phyloP scores from a whole-genome alignment of 1,140 invertebrate species.

The Nautilus pompilius region DNA sequence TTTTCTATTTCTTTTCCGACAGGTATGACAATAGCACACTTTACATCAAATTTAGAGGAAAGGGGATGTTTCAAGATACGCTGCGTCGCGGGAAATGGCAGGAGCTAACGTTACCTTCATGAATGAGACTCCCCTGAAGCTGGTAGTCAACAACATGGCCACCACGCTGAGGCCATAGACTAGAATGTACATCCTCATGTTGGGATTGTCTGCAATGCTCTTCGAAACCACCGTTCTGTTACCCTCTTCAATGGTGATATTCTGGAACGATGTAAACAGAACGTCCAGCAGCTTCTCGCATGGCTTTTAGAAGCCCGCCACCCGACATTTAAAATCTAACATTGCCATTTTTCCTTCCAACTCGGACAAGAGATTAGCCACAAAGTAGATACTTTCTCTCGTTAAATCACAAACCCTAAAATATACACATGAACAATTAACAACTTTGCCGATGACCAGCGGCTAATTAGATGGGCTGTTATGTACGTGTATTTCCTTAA shows the following conservation, averaged over 20 bases:
- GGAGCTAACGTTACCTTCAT: slow-evolving; percentile 60
- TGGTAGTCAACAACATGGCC: slow-evolving; percentile 59
- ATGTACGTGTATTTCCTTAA: too few relatives aligned
- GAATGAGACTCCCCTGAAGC: slow-evolving; percentile 62
- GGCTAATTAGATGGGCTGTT: too few relatives aligned
- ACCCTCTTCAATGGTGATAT: slow-evolving; percentile 21
- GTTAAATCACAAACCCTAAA: too few relatives aligned
- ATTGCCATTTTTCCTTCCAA: too few relatives aligned
- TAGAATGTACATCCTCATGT: slow-evolving; percentile 57
- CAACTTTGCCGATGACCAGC: too few relatives aligned
- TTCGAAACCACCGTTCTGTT: slow-evolving; percentile 25
- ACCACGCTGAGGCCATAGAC: slow-evolving; percentile 60
- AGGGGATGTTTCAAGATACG: neutral
- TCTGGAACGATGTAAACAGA: slow-evolving; percentile 31
- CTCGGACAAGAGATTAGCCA: too few relatives aligned
- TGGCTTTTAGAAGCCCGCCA: too few relatives aligned
- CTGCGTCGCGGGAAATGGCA: too few relatives aligned
- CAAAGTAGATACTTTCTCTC: too few relatives aligned
- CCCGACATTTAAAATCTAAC: too few relatives aligned
- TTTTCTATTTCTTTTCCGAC: neutral
- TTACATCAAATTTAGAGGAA: neutral
- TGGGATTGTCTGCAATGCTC: slow-evolving; percentile 59
- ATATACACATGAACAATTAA: too few relatives aligned
- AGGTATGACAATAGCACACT: neutral
- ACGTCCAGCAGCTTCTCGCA: too few relatives aligned